Evolutionary conservation across 2,797 vertebrate genomes (phyloP).

Genomic region (Phoeniculus purpureus): DNA sequence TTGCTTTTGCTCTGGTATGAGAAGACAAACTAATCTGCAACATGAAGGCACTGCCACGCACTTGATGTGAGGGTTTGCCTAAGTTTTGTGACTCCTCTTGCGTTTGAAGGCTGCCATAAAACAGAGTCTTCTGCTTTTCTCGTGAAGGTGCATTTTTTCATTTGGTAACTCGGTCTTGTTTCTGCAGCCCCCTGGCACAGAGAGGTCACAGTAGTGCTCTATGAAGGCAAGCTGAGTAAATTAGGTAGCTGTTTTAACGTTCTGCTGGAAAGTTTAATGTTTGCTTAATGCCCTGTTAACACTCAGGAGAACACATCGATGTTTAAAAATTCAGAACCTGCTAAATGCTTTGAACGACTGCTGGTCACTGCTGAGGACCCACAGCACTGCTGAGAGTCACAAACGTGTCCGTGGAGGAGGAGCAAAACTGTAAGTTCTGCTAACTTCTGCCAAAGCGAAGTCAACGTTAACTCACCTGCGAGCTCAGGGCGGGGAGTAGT

Average conservation of each 20-base stretch:
- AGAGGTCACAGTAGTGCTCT: constrained; percentile 7
- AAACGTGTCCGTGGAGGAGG: background rate
- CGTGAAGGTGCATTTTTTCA: constrained; percentile 12
- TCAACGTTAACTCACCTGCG: background rate
- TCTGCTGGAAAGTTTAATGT: constrained; percentile 33
- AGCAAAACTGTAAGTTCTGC: background rate
- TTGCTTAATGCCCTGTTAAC: constrained; percentile 45
- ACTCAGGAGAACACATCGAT: background rate
- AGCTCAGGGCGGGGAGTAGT: background rate
- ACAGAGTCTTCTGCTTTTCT: background rate
- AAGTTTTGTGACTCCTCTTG: background rate
- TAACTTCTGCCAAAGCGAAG: constrained; percentile 12
- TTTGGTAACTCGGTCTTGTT: constrained; percentile 24
- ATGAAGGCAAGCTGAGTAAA: constrained; percentile 37
- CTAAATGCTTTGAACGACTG: background rate
- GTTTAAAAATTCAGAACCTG: constrained; percentile 42
- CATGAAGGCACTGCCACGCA: background rate
- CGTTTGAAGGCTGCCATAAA: background rate
- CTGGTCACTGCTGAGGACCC: background rate
- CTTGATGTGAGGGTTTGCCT: background rate
- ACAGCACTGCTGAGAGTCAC: background rate
- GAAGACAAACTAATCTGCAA: background rate
- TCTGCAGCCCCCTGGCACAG: constrained; percentile 16
- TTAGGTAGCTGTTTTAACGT: constrained; percentile 13
- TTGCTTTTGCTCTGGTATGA: background rate